Evolutionary conservation across 2,888 invertebrate species (phyloP).

Genomic region (Monochamus alternatus): DNA sequence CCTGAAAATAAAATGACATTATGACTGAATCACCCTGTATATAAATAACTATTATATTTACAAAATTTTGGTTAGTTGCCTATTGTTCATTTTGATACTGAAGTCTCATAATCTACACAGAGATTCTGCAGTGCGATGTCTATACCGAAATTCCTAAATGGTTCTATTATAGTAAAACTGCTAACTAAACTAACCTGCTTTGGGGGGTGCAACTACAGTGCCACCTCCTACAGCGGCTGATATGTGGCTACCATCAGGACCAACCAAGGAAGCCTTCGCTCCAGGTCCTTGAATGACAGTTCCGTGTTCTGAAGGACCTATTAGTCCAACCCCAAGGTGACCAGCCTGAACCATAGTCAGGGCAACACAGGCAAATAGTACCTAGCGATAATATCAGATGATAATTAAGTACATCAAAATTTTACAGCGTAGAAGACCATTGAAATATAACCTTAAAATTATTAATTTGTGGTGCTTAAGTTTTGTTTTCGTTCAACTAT

Average conservation of each 20-base stretch:
- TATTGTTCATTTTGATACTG: too few species aligned
- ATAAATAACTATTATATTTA: too few species aligned
- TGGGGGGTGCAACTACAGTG: slow-evolving; percentile 65
- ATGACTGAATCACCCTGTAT: too few species aligned
- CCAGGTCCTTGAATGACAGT: slow-evolving; percentile 60
- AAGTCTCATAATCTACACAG: too few species aligned
- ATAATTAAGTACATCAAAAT: too few species aligned
- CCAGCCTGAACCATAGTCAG: slow-evolving; percentile 50
- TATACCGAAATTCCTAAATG: background rate
- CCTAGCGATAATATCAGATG: slow-evolving; percentile 5
- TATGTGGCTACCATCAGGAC: slow-evolving; percentile 69
- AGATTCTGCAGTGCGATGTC: background rate
- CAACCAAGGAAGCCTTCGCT: slow-evolving; percentile 56
- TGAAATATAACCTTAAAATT: too few species aligned
- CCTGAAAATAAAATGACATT: too few species aligned
- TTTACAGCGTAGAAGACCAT: too few species aligned
- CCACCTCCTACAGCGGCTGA: slow-evolving; percentile 68
- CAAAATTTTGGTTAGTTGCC: too few species aligned
- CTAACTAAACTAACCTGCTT: slow-evolving; percentile 48
- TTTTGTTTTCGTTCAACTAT: too few species aligned
- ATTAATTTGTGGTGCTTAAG: too few species aligned
- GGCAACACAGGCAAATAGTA: slow-evolving; percentile 43
- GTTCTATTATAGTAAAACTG: too few species aligned
- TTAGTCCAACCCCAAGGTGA: slow-evolving; percentile 51
- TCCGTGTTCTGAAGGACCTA: slow-evolving; percentile 59